Evolutionary conservation across 2,113 vertebrate genomes (phyloP).

Genomic region (Myodes glareolus): DNA sequence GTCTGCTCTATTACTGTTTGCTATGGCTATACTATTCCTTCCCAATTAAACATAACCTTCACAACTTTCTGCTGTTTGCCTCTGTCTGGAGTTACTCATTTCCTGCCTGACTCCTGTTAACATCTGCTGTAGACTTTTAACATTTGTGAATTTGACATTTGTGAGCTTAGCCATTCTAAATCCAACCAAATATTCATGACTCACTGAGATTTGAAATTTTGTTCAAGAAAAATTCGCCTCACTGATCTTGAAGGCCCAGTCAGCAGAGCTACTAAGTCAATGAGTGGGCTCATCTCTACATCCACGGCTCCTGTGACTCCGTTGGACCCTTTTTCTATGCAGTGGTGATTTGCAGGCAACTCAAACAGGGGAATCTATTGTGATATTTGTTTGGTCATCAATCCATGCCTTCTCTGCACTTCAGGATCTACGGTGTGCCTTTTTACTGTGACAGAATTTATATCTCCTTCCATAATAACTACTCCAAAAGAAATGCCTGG

Average conservation of each 20-base stretch:
- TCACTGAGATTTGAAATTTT: slow-evolving; percentile 54
- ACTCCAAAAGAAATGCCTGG: background rate
- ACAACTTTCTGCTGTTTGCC: background rate
- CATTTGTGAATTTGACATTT: slow-evolving; percentile 59
- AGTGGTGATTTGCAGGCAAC: background rate
- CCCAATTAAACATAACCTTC: slow-evolving; percentile 39
- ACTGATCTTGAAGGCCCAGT: slow-evolving; percentile 25
- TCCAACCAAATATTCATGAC: slow-evolving; percentile 37
- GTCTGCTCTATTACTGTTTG: background rate
- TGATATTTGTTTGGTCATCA: background rate
- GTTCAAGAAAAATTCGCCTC: slow-evolving; percentile 42
- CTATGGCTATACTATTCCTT: slow-evolving; percentile 24
- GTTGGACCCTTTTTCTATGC: background rate
- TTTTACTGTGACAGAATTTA: slow-evolving; percentile 22
- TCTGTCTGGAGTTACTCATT: slow-evolving; percentile 54
- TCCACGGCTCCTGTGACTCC: background rate
- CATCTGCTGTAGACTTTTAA: slow-evolving; percentile 49
- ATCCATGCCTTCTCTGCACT: background rate
- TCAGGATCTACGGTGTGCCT: background rate
- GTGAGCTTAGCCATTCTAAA: slow-evolving; percentile 36
- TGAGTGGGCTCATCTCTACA: background rate
- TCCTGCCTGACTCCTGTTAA: slow-evolving; percentile 41
- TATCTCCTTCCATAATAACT: background rate
- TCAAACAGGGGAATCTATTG: background rate
- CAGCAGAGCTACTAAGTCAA: background rate